Base-by-base conservation (phyloP, 2,113 vertebrate species). In the Gorsachius goisagi region DNA sequence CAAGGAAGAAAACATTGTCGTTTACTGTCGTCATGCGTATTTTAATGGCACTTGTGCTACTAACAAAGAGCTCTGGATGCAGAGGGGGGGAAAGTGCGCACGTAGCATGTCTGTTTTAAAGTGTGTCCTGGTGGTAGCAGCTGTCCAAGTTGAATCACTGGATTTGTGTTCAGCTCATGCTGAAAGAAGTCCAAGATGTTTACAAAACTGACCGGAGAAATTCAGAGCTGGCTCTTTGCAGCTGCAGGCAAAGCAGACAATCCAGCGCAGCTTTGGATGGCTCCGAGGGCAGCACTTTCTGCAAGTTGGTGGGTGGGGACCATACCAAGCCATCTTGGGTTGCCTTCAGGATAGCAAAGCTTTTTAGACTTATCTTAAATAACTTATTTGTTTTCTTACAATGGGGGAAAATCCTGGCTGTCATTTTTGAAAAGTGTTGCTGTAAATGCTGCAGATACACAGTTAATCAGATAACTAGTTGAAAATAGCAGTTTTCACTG, bases 141-240 rank as follows among this genome's bases (percentile, higher is more conserved):
- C 96, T 92, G 95, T 30, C 92, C 93, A 37, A 68, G 83, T 11
- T 86, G 80, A 86, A 88, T 91, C 90, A 89, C 72, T 95, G 93
- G 50, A 39, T 78, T 83, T 91, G 91, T n/a, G 74, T 39, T 85
- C 93, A 88, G 91, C 85, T 82, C 71, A 53, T 13, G 81, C 77
- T 96, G 96, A 96, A 97, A 19, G 4, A 8, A 44, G 44, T 59
- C 92, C 96, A 95, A 97, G 85, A 79, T 84, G 89, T 95, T 97
- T 74, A 71, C 93, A 85, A 58, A 75, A 19, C 45, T 59, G 90
- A 86, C 39, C 7, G 4, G 90, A 91, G 92, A 39, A 79, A 28
- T 50, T 91, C n/a, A 1, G 84, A 71, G 45, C 81, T 88, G 88
- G 92, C 85, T 92, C 55, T 32, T 26, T 32, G 82, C 95, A 95